Percentiles rank a stretch among this genome's conserved stretches.
These are phyloP conservation scores for Patella ulyssiponensis DNA, from an alignment of 2,888 invertebrate species.

Conservation along the genomic window DNA sequence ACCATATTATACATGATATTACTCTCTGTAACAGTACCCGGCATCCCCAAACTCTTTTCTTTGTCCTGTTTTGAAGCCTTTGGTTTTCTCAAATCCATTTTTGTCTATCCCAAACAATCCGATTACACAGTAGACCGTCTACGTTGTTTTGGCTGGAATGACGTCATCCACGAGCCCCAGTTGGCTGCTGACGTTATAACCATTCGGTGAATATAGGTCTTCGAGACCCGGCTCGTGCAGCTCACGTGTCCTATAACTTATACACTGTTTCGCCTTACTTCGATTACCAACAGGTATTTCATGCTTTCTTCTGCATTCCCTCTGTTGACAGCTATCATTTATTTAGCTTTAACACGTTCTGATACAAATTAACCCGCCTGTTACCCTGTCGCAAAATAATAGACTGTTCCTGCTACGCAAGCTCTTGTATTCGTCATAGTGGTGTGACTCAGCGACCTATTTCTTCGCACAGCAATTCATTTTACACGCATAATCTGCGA, in stretches of 20 bases:
- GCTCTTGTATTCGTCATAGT: slow-evolving; percentile 30
- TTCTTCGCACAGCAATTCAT: slow-evolving; percentile 18
- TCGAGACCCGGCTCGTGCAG: too few species aligned
- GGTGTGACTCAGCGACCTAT: slow-evolving; percentile 26
- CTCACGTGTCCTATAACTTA: too few species aligned
- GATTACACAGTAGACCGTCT: too few species aligned
- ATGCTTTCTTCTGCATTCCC: too few species aligned
- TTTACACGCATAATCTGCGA: slow-evolving; percentile 19
- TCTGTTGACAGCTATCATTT: neutral
- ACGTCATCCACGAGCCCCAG: too few species aligned
- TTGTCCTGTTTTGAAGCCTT: neutral
- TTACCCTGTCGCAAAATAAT: slow-evolving; percentile 13
- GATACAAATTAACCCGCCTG: neutral
- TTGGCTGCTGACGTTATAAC: too few species aligned
- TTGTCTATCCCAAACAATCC: neutral
- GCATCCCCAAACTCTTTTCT: neutral
- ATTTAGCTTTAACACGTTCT: neutral
- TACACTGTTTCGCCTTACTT: too few species aligned
- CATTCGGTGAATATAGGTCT: too few species aligned
- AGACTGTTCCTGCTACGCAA: slow-evolving; percentile 26
- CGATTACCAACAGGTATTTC: too few species aligned
- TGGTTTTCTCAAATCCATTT: slow-evolving; percentile 8
- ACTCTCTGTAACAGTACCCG: slow-evolving; percentile 24
- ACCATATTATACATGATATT: slow-evolving; percentile 33
- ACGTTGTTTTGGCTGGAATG: too few species aligned